Conservation (phyloP, 2,888 invertebrate species). For the Poecilobothrus nobilitatus region DNA sequence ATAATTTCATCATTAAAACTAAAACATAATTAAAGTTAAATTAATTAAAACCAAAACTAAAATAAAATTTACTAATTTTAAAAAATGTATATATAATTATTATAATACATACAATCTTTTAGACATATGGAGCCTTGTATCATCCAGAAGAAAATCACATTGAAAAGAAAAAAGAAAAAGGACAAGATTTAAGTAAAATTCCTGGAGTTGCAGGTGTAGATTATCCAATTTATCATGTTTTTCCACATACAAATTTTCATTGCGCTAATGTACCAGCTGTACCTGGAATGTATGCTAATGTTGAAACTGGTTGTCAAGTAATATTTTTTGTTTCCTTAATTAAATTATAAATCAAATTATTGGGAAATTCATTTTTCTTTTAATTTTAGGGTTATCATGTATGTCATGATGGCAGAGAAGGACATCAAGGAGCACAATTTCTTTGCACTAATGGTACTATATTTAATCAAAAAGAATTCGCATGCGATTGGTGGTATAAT, state of each 20-base stretch:
- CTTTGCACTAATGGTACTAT: conserved; percentile 80
- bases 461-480: conserved; percentile 76
- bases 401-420: conserved; percentile 79
- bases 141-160: conserved; percentile 31
- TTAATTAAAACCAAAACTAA: too few species aligned
- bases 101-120: too few species aligned
- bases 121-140: conserved; percentile 38
- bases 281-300: conserved; percentile 86
- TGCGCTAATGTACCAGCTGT: conserved; percentile 68
- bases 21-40: too few species aligned
- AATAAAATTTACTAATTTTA: too few species aligned
- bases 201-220: conserved; percentile 74
- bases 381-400: conserved; percentile 69
- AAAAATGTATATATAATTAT: too few species aligned
- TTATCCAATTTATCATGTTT: conserved; percentile 68
- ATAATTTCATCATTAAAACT: too few species aligned
- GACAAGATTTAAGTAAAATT: conserved; percentile 71
- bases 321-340: conserved; percentile 11
- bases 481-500: conserved; percentile 90
- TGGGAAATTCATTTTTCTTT: background rate
- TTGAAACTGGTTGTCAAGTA: conserved; percentile 80
- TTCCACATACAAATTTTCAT: conserved; percentile 71
- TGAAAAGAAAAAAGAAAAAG: conserved; percentile 46
- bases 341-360: background rate
- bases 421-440: conserved; percentile 73